Percentiles rank a stretch among this genome's conserved stretches.
phyloP scores from a whole-genome alignment of 1,140 invertebrate species.

The Amphibalanus amphitrite region DNA sequence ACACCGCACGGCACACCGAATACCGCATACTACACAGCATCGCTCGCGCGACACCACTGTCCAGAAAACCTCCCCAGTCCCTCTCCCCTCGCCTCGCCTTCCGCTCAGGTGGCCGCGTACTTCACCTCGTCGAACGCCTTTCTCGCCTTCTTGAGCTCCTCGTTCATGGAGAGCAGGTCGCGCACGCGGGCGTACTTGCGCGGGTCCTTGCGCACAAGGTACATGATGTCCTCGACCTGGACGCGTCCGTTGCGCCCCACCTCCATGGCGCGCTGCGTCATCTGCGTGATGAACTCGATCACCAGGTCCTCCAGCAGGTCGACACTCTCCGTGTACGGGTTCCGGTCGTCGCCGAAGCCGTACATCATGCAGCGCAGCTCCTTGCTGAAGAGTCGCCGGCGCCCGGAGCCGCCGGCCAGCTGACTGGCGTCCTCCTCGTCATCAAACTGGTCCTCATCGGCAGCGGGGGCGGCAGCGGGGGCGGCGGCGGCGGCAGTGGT shows the following conservation, averaged over 20 bases:
- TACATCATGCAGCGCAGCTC: slow-evolving; percentile 98
- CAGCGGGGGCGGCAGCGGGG: too few relatives aligned
- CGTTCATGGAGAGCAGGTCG: slow-evolving; percentile 95
- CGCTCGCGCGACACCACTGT: too few relatives aligned
- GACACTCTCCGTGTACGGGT: slow-evolving; percentile 97
- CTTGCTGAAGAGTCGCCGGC: slow-evolving; percentile 72
- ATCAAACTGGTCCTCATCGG: background rate
- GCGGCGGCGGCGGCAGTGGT: too few relatives aligned
- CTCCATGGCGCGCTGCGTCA: slow-evolving; percentile 84
- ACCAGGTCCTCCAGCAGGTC: slow-evolving; percentile 94
- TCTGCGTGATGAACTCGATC: slow-evolving; percentile 94
- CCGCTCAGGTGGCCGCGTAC: slow-evolving; percentile 43
- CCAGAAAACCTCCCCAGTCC: too few relatives aligned
- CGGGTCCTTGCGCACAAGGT: slow-evolving; percentile 90
- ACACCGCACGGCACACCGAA: too few relatives aligned
- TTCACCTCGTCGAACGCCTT: slow-evolving; percentile 99
- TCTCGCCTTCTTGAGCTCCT: slow-evolving; percentile 94
- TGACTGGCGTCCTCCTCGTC: background rate
- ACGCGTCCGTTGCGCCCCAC: slow-evolving; percentile 84
- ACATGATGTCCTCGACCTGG: slow-evolving; percentile 95
- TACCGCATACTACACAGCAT: too few relatives aligned
- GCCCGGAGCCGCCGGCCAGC: slow-evolving; percentile 26
- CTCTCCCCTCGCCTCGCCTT: too few relatives aligned
- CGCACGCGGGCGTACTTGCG: slow-evolving; percentile 96
- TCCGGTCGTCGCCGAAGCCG: slow-evolving; percentile 98